Base-by-base conservation (phyloP, 2,888 invertebrate genomes). In the Amiota communis region DNA sequence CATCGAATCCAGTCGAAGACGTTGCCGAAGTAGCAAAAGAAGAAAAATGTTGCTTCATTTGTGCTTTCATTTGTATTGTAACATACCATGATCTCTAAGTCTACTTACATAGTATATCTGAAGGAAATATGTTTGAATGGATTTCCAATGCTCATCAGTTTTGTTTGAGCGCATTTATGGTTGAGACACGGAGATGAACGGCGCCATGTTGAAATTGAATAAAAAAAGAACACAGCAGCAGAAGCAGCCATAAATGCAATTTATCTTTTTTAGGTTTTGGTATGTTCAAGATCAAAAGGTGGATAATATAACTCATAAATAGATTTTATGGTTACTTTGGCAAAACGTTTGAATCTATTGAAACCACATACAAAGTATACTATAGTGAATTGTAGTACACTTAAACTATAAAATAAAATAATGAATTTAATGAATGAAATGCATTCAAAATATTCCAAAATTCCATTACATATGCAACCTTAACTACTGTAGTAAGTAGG, bases 221-320 rank as follows among this genome's bases (percentile, higher is more conserved):
- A 78, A 81, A 80, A 82, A 77, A 78, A 36, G 59, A n/a, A 17
- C 8, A 59, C 15, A 20, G 20, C 10, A 57, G 3, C 23, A 57
- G n/a, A 10, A 76, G 81, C 78, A 85, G 78, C 84, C 82, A 84
- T 84, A 85, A 83, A 83, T 83, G 82, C 84, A 85, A 85, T 83
- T 83, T 85, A 74, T 80, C 77, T 75, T 74, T 75, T 74, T 80
- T n/a, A 20, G 77, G 71, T 73, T 61, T 17, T 76, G 69, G 75
- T 75, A 59, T 59, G 12, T 49, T 51, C n/a, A 6, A 23, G 63
- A 63, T 63, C 63, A 63, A 63, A 63, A 48, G 67, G 53, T 48
- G 36, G 47, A 49, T 49, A 51, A 68, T 51, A 17, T 15, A 48
- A 49, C 9, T 8, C 20, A 20, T 51, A 68, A 68, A 68, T 68